Conservation (phyloP, 2,888 invertebrate genomes). For the Mythimna lalbum region DNA sequence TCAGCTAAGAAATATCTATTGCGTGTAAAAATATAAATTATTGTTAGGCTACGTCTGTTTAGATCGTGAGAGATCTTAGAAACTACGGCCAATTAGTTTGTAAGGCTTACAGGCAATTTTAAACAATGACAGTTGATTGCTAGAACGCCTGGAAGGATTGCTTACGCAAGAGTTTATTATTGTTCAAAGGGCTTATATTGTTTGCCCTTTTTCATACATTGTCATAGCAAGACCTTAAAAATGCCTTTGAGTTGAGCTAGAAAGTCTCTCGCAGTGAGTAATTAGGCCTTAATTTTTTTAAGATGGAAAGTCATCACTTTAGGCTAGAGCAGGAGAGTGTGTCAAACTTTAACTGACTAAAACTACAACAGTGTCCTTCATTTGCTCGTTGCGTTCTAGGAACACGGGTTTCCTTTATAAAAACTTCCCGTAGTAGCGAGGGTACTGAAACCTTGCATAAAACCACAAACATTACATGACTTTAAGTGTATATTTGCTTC, state of each 20-base stretch:
- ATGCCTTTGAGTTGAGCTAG: too few species aligned
- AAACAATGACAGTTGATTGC: conserved; percentile 59
- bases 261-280: background rate
- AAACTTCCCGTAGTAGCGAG: too few species aligned
- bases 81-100: conserved; percentile 53
- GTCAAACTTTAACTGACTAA: too few species aligned
- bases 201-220: background rate
- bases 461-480: too few species aligned
- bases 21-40: conserved; percentile 66
- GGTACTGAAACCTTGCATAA: too few species aligned
- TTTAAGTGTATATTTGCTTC: too few species aligned
- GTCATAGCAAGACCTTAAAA: background rate
- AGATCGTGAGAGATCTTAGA: conserved; percentile 63
- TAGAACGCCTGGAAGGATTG: conserved; percentile 21
- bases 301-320: too few species aligned
- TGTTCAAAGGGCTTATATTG: background rate
- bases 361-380: too few species aligned
- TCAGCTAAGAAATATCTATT: conserved; percentile 70
- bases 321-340: too few species aligned
- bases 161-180: conserved; percentile 31
- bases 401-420: too few species aligned
- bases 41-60: conserved; percentile 55
- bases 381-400: too few species aligned
- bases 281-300: background rate
- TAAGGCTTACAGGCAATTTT: conserved; percentile 48